Evolutionary conservation across 2,113 vertebrate species (phyloP).

Genomic region (Promerops cafer): DNA sequence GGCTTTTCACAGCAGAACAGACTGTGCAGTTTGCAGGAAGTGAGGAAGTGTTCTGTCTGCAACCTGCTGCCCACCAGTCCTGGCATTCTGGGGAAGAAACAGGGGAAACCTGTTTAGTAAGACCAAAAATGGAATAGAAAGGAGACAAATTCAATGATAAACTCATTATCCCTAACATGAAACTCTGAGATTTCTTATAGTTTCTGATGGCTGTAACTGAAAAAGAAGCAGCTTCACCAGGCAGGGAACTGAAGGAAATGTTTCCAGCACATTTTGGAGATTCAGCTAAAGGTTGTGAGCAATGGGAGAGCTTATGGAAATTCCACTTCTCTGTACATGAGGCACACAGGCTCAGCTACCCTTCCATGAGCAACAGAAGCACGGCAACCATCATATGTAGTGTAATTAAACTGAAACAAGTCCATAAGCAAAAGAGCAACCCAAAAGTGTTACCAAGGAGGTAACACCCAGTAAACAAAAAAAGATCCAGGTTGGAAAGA

Average conservation of each 20-base stretch:
- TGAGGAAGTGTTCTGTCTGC: slow-evolving; percentile 56
- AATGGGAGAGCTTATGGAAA: background rate
- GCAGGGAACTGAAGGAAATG: background rate
- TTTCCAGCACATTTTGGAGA: background rate
- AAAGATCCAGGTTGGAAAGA: background rate
- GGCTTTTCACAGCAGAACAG: slow-evolving; percentile 62
- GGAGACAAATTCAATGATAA: background rate
- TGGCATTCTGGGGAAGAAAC: slow-evolving; percentile 61
- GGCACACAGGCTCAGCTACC: background rate
- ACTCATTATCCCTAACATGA: background rate
- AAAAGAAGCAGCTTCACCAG: background rate
- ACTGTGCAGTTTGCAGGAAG: slow-evolving; percentile 66
- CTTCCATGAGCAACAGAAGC: background rate
- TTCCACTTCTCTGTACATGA: background rate
- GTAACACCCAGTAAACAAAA: background rate
- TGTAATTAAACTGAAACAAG: background rate
- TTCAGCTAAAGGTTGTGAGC: background rate
- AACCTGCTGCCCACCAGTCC: slow-evolving; percentile 65
- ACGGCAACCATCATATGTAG: background rate
- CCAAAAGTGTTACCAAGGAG: background rate
- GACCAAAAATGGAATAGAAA: background rate
- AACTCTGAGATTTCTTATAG: background rate
- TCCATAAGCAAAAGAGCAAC: background rate
- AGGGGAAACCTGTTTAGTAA: background rate
- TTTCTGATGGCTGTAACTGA: background rate